Evolutionary conservation across 1,140 invertebrate species (phyloP).

Genomic region (Cecropterus lyciades): DNA sequence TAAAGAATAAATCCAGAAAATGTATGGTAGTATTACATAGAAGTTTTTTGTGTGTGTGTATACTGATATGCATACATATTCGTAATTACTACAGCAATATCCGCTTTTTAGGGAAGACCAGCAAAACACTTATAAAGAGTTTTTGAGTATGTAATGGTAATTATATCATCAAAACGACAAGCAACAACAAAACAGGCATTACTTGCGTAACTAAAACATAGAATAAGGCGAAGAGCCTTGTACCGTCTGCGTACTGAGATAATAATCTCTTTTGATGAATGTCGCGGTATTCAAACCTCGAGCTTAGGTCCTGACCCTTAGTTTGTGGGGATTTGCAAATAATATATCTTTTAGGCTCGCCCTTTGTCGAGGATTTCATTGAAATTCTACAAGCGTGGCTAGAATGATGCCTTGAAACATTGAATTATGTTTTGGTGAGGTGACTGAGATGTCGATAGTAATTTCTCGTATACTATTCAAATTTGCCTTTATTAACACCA

Average conservation of each 20-base stretch:
- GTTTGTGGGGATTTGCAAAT: conserved; percentile 28
- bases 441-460: too few species aligned
- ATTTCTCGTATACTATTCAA: too few species aligned
- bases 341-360: conserved; percentile 8
- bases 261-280: conserved; percentile 32
- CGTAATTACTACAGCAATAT: too few species aligned
- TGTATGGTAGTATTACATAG: too few species aligned
- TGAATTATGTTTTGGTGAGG: too few species aligned
- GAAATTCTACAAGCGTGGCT: conserved; percentile 16
- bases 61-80: too few species aligned
- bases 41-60: too few species aligned
- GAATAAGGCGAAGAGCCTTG: background rate
- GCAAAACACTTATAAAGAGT: too few species aligned
- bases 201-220: background rate
- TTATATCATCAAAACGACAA: background rate
- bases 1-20: too few species aligned
- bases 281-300: conserved; percentile 18
- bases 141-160: background rate
- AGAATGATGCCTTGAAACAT: background rate
- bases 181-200: background rate
- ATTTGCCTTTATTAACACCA: too few species aligned
- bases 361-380: conserved; percentile 19
- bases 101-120: too few species aligned
- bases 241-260: conserved; percentile 9
- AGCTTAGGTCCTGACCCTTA: conserved; percentile 16